Evolutionary conservation across 2,797 vertebrate species (phyloP).

Genomic region (Poeciliopsis presidionis): DNA sequence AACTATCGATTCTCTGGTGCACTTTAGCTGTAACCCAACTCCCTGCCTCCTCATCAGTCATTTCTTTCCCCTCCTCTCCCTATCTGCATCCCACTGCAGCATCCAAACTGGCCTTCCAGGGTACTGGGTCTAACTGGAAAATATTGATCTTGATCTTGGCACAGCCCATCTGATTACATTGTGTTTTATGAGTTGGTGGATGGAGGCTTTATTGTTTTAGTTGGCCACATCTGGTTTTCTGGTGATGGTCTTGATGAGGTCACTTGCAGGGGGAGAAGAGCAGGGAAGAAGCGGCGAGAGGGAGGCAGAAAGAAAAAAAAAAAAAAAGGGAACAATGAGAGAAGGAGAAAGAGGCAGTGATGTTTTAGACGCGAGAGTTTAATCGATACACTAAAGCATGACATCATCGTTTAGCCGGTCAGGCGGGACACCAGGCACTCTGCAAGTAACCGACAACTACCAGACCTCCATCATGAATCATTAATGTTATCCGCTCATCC

Average conservation of each 20-base stretch:
- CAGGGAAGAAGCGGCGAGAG: conserved; percentile 4
- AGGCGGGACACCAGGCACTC: conserved; percentile 64
- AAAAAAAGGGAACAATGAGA: conserved; percentile 43
- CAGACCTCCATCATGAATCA: conserved; percentile 66
- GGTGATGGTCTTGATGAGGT: conserved; percentile 73
- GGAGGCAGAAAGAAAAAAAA: conserved; percentile 24
- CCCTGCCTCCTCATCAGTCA: conserved; percentile 57
- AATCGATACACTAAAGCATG: conserved; percentile 74
- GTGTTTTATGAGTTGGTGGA: conserved; percentile 73
- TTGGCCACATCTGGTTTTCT: conserved; percentile 71
- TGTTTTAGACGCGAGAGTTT: conserved; percentile 54
- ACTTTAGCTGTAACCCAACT: conserved; percentile 79
- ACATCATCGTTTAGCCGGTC: conserved; percentile 73
- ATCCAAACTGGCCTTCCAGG: conserved; percentile 58
- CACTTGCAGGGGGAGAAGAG: conserved; percentile 24
- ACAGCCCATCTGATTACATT: conserved; percentile 69
- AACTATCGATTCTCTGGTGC: conserved; percentile 72
- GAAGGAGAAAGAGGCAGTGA: conserved; percentile 47
- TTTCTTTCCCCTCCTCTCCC: conserved; percentile 28
- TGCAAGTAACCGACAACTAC: conserved; percentile 72
- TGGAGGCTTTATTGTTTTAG: conserved; percentile 75
- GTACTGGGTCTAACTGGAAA: conserved; percentile 68
- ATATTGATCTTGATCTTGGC: conserved; percentile 74
- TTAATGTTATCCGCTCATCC: conserved; percentile 67
- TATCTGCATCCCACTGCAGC: conserved; percentile 53